These are phyloP conservation scores for Lagorchestes hirsutus DNA, from an alignment of 2,797 vertebrate species.

Conservation along the genomic window DNA sequence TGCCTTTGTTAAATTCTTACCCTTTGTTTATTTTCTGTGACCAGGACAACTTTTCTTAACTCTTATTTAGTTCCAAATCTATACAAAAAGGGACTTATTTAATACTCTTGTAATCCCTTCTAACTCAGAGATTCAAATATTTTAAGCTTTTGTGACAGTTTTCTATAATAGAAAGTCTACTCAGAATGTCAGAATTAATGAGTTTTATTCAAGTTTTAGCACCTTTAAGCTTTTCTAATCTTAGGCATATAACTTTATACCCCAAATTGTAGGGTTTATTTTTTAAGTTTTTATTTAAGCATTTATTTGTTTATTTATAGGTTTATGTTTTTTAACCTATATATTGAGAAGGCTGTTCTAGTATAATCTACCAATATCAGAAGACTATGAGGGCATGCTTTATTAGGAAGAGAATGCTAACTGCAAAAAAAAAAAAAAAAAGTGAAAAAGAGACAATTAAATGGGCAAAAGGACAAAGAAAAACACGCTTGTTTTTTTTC, in stretches of 20 bases:
- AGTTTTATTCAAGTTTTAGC: not conserved
- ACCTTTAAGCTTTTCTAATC: not conserved
- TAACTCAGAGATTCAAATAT: not conserved
- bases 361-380: not conserved
- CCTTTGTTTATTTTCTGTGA: too few species aligned
- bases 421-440: not conserved
- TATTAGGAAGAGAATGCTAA: not conserved
- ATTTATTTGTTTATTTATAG: not conserved
- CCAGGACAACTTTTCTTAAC: too few species aligned
- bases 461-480: not conserved
- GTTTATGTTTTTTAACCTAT: not conserved
- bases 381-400: not conserved
- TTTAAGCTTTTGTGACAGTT: not conserved
- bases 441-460: not conserved
- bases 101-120: not conserved
- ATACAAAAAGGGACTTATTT: not conserved
- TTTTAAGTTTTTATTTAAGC: not conserved
- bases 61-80: too few species aligned
- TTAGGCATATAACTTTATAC: not conserved
- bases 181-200: not conserved
- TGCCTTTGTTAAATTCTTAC: too few species aligned
- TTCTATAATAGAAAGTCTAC: not conserved
- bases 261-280: not conserved
- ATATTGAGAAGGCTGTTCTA: not conserved
- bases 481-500: not conserved